Evolutionary conservation across 2,888 invertebrate genomes (phyloP), one percentile per base, ranked within the genome.

Genomic region (Hydropsyche betteni): DNA sequence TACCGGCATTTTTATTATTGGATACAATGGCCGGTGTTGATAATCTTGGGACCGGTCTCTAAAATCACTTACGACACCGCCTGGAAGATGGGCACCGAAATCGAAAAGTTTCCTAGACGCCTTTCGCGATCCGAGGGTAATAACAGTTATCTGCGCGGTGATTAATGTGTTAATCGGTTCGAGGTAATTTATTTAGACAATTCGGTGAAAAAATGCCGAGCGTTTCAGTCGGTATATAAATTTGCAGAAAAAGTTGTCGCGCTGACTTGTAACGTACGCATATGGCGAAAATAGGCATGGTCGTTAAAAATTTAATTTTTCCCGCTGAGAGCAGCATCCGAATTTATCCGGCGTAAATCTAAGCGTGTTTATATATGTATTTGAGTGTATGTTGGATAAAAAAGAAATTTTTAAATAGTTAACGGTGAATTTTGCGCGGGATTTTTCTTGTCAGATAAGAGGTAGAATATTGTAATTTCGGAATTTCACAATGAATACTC

Each of bases 1-100:
- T 36, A 36, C 68, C 38, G 38, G 68, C 33, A 69, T 38, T 69
- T 69, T 69, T 24, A 69, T 69, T 69, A 69, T 14, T 10, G 6
- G 51, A 69, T 69, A 51, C 69, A 69, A 44, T 69, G 51, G 55
- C 69, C 50, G 69, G 44, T 4, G 44, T 24, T 50, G 69, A 51
- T 44, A 51, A 69, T 51, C 50, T 44, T n/a, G 74, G 51, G 55
- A 74, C 64, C 64, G 64, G 64, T 64, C 64, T n/a, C 61, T 33
- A 64, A 64, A 64, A 36, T 64, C 64, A 34, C 64, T 64, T 64
- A 64, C 64, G 64, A 64, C 24, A 24, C 24, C 24, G 24, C 24
- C 24, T 24, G 24, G 24, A 24, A 2, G 24, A 24, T 24, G 24
- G 1, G 24, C 2, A 24, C 24, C 44, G 44, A 10, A 44, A 44